A percentile compares a stretch with the other conserved stretches of the same genome.
phyloP scores from a whole-genome alignment of 2,888 invertebrate genomes.

The Mechanitis messenoides region DNA sequence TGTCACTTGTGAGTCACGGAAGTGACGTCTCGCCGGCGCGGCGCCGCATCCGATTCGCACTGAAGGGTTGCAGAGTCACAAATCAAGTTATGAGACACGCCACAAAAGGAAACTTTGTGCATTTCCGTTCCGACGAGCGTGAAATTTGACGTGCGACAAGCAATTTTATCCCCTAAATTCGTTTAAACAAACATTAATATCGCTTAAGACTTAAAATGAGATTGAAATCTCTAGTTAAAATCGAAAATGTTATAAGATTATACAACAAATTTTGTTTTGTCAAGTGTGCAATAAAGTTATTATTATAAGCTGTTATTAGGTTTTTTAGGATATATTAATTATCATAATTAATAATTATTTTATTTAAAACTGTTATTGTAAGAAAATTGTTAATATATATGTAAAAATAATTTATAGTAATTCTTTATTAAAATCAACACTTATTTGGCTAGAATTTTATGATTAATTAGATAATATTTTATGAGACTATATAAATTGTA shows the following conservation, averaged over 20 bases:
- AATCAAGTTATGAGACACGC: slow-evolving; percentile 75
- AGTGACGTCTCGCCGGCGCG: slow-evolving; percentile 69
- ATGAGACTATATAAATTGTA: too few relatives aligned
- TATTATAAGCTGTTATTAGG: too few relatives aligned
- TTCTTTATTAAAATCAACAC: too few relatives aligned
- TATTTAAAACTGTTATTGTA: too few relatives aligned
- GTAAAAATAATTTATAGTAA: too few relatives aligned
- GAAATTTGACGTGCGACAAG: slow-evolving; percentile 56
- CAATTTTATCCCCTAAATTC: slow-evolving; percentile 42
- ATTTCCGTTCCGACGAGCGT: slow-evolving; percentile 71
- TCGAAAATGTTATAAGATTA: not conserved
- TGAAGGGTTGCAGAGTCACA: slow-evolving; percentile 75
- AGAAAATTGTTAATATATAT: too few relatives aligned
- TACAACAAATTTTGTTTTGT: too few relatives aligned
- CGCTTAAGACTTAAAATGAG: slow-evolving; percentile 18
- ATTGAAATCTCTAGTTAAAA: slow-evolving; percentile 14
- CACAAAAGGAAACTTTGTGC: slow-evolving; percentile 77
- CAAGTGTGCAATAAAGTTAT: too few relatives aligned
- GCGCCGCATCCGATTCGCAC: slow-evolving; percentile 67
- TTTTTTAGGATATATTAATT: too few relatives aligned
- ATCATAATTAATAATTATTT: too few relatives aligned
- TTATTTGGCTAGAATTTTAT: too few relatives aligned
- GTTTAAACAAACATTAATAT: slow-evolving; percentile 36
- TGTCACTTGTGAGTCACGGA: slow-evolving; percentile 37
- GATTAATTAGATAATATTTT: too few relatives aligned